Percentiles rank a stretch among this genome's conserved stretches.
These are phyloP conservation scores for Gallinago paraguaiae DNA, from an alignment of 2,113 vertebrate genomes.

Conservation along the genomic window DNA sequence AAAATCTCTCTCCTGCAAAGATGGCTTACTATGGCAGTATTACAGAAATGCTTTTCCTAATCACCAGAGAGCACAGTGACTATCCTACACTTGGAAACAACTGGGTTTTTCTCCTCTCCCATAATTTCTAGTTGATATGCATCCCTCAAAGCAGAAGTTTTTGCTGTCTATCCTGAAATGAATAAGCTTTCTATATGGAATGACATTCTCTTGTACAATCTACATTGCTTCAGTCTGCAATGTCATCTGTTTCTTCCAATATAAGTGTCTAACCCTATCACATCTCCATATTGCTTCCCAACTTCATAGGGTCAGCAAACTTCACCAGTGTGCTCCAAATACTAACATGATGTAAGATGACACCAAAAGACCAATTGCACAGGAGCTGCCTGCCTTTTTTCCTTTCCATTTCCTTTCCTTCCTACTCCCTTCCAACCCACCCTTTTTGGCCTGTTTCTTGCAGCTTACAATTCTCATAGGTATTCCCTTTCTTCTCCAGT, in stretches of 20 bases:
- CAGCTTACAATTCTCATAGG: not conserved
- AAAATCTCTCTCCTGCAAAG: not conserved
- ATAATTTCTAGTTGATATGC: not conserved
- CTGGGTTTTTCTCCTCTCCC: not conserved
- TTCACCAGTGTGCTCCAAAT: not conserved
- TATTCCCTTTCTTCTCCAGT: not conserved
- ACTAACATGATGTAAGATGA: not conserved
- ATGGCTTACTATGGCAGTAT: not conserved
- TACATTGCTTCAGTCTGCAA: not conserved
- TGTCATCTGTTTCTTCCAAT: conserved; percentile 19
- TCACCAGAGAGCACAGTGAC: not conserved
- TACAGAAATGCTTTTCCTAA: not conserved
- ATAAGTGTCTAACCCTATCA: conserved; percentile 30
- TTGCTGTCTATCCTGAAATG: not conserved
- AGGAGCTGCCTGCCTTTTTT: not conserved
- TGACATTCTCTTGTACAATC: not conserved
- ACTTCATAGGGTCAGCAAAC: not conserved
- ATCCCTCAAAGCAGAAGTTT: not conserved
- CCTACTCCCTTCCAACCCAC: not conserved
- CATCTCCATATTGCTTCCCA: not conserved
- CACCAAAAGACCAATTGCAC: not conserved
- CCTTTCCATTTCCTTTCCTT: not conserved
- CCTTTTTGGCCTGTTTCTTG: not conserved
- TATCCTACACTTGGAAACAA: not conserved
- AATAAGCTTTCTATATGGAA: not conserved